These are phyloP conservation scores for Diphyllodes magnificus DNA, from an alignment of 2,113 vertebrate species.

Conservation along the genomic window DNA sequence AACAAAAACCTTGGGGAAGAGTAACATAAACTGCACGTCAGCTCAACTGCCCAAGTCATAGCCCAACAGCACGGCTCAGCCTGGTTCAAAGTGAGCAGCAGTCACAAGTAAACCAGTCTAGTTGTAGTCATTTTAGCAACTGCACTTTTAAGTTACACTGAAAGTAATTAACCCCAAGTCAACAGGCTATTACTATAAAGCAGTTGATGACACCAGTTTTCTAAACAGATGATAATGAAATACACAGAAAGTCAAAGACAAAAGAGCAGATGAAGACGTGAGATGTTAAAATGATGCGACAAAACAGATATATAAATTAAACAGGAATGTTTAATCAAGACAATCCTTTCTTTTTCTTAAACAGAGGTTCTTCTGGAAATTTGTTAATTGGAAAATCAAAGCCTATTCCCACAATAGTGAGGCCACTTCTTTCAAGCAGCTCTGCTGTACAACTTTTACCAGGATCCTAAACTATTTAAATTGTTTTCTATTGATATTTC, in stretches of 20 bases:
- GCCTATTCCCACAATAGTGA: conserved; percentile 34
- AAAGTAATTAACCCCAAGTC: background rate
- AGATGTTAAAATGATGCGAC: conserved; percentile 41
- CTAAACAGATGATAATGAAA: background rate
- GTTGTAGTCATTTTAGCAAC: background rate
- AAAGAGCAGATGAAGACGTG: background rate
- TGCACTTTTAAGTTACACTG: background rate
- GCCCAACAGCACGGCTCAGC: background rate
- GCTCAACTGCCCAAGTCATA: background rate
- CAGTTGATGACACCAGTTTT: background rate
- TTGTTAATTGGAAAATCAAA: conserved; percentile 41
- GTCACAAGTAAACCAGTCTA: background rate
- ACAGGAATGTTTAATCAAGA: conserved; percentile 60
- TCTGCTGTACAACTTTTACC: conserved; percentile 34
- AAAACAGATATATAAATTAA: conserved; percentile 53
- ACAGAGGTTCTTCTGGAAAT: conserved; percentile 8
- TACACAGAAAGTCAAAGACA: background rate
- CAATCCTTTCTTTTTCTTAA: background rate
- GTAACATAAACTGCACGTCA: background rate
- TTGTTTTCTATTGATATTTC: conserved; percentile 30
- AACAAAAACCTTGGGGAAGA: background rate
- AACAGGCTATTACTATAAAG: background rate
- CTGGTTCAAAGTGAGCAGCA: background rate
- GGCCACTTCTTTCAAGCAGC: conserved; percentile 47
- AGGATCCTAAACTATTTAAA: conserved; percentile 26